Conservation (phyloP, 1,140 invertebrate species). For the Andricus grossulariae region DNA sequence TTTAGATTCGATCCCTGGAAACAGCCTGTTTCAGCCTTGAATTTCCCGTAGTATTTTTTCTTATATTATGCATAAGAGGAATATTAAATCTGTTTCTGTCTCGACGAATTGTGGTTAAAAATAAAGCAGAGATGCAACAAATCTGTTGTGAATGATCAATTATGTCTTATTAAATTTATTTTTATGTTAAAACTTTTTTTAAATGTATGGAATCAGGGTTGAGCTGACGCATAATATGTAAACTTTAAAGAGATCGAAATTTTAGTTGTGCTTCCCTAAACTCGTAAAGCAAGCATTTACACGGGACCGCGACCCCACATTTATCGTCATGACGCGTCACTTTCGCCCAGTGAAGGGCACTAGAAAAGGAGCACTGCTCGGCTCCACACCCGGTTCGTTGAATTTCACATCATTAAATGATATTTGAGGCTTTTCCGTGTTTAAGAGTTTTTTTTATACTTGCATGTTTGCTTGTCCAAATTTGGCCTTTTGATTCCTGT, state of each 20-base stretch:
- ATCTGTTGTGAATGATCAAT: no score
- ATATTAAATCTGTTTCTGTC: no score
- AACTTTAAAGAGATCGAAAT: background rate
- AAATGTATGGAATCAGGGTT: background rate
- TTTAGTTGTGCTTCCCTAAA: conserved; percentile 11
- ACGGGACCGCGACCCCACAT: conserved; percentile 1
- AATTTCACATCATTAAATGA: conserved; percentile 30
- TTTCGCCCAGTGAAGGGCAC: conserved; percentile 26
- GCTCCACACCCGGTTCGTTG: conserved; percentile 5
- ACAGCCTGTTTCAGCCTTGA: no score
- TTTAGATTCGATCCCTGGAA: no score
- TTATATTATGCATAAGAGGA: no score
- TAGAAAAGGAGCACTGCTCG: background rate
- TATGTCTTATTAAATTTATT: no score
- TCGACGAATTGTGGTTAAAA: no score
- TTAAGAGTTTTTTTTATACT: background rate
- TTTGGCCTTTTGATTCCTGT: no score
- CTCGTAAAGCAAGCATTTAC: conserved; percentile 14
- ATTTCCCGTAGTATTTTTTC: no score
- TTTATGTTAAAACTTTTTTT: background rate
- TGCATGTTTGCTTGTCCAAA: no score
- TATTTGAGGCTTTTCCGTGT: conserved; percentile 3
- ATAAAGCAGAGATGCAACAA: no score
- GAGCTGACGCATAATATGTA: background rate
- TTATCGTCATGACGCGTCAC: conserved; percentile 31